Conservation (phyloP, 2,888 invertebrate genomes). For the Eupithecia exiguata region DNA sequence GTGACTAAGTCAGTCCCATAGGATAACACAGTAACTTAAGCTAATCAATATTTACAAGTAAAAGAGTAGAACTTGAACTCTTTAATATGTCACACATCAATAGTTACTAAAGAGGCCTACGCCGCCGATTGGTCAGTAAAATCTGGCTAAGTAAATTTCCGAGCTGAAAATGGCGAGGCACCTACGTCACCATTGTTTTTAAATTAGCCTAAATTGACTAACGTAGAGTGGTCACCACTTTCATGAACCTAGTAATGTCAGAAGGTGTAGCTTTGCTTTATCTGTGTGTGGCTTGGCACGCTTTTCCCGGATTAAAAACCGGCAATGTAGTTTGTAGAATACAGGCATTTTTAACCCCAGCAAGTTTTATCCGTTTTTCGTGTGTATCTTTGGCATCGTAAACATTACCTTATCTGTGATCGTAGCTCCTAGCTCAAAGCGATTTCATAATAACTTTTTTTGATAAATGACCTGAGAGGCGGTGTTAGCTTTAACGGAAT, state of each 20-base stretch:
- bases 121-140: neutral
- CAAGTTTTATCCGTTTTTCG: neutral
- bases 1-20: no score
- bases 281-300: no score
- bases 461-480: neutral
- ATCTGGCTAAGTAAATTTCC: neutral
- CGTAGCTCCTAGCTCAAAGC: no score
- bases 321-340: neutral
- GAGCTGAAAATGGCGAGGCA: neutral
- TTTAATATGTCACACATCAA: neutral
- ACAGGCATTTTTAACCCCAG: neutral
- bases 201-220: neutral
- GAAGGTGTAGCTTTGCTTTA: neutral
- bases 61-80: neutral
- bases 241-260: neutral
- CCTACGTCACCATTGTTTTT: neutral
- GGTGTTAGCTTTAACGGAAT: neutral
- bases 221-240: neutral
- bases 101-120: neutral
- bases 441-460: neutral
- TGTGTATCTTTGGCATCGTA: neutral
- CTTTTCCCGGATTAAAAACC: neutral
- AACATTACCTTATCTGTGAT: no score
- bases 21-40: no score
- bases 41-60: no score